Percentiles rank a stretch among this genome's conserved stretches.
phyloP scores from a whole-genome alignment of 2,113 vertebrate species.

The Pithys albifrons region DNA sequence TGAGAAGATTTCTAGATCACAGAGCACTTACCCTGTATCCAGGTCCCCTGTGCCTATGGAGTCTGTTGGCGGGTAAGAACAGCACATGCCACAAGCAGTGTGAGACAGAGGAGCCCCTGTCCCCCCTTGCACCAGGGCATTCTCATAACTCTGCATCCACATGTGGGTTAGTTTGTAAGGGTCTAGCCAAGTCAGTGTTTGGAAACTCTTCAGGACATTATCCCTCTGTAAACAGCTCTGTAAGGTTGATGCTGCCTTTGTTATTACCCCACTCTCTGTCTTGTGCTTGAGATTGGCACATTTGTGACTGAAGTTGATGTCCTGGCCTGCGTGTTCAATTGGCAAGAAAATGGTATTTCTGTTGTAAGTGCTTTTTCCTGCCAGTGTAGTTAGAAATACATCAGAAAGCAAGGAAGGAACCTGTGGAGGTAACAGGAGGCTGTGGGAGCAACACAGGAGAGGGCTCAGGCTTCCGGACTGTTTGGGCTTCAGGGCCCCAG shows the following conservation, averaged over 20 bases:
- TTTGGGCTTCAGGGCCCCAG: not conserved
- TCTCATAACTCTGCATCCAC: not conserved
- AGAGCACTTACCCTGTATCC: not conserved
- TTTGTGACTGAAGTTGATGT: not conserved
- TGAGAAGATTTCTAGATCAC: not conserved
- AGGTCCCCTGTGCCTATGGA: fast-evolving
- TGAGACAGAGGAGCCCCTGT: not conserved
- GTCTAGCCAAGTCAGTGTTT: not conserved
- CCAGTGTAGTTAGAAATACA: not conserved
- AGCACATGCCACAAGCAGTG: fast-evolving
- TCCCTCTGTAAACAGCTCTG: not conserved
- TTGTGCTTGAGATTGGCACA: not conserved
- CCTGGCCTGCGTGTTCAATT: not conserved
- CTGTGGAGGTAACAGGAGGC: not conserved
- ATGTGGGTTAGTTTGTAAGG: not conserved
- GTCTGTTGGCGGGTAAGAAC: not conserved
- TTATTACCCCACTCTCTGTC: not conserved
- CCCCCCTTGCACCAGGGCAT: no score
- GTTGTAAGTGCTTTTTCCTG: not conserved
- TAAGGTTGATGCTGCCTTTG: not conserved
- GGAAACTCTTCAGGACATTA: not conserved
- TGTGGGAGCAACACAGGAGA: not conserved
- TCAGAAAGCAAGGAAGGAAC: not conserved
- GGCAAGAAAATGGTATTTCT: not conserved
- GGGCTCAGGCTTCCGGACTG: not conserved